Evolutionary conservation across 1,140 invertebrate genomes (phyloP).

Genomic region (Coboldia fuscipes): DNA sequence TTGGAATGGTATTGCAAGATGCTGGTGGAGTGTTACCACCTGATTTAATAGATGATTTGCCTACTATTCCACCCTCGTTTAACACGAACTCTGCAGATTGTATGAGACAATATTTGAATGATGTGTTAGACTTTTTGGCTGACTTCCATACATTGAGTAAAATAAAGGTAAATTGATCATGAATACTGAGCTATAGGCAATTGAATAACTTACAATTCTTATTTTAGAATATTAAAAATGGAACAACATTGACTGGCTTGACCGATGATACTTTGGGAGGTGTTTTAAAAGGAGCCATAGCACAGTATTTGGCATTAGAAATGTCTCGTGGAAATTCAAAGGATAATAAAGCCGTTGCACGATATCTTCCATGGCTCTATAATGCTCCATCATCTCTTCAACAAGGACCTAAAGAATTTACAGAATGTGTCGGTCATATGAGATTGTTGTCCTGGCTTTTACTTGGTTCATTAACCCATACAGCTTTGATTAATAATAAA

Average conservation of each 20-base stretch:
- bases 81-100: slow-evolving; percentile 82
- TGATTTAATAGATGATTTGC: slow-evolving; percentile 17
- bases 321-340: slow-evolving; percentile 67
- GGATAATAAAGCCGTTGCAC: slow-evolving; percentile 61
- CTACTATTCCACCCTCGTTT: slow-evolving; percentile 30
- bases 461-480: slow-evolving; percentile 79
- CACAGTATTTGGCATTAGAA: slow-evolving; percentile 87
- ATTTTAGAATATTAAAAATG: slow-evolving; percentile 58
- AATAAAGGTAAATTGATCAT: slow-evolving; percentile 66
- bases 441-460: slow-evolving; percentile 88
- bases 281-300: slow-evolving; percentile 82
- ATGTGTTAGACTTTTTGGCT: slow-evolving; percentile 85
- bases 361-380: slow-evolving; percentile 85
- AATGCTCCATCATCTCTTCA: slow-evolving; percentile 63
- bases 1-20: slow-evolving; percentile 65
- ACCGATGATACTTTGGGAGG: slow-evolving; percentile 92
- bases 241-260: slow-evolving; percentile 44
- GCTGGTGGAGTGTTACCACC: slow-evolving; percentile 38
- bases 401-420: slow-evolving; percentile 82
- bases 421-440: slow-evolving; percentile 88
- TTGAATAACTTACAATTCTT: background rate
- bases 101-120: slow-evolving; percentile 76
- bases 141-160: slow-evolving; percentile 94
- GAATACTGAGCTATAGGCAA: too few relatives aligned
- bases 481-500: slow-evolving; percentile 30